Evolutionary conservation across 2,797 vertebrate genomes (phyloP), one percentile per base, ranked within the genome.

Genomic region (Pangasius djambal): DNA sequence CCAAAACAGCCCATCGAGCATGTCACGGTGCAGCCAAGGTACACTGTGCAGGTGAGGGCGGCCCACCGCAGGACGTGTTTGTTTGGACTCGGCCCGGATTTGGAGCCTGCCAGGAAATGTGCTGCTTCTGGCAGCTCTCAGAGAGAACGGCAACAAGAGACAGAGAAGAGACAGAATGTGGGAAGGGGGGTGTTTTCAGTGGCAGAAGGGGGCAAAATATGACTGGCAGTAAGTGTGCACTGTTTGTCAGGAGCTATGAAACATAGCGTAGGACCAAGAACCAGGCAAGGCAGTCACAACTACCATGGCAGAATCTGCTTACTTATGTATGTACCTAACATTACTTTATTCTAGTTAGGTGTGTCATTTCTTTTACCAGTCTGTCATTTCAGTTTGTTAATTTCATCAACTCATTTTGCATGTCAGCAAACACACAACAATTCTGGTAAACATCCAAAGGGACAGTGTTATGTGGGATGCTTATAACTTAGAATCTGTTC

Each of bases 1-100:
- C 88, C 87, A 91, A 87, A 90, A 90, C 78, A 89, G 88, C 75
- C 88, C 88, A 94, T 95, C 94, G 94, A 95, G 95, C 95, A 96
- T 96, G 96, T 96, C 96, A 96, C 93, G 93, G 95, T 55, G 61
- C 92, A 95, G 92, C 86, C 72, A 94, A 93, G 95, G 96, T 96
- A 97, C 97, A 97, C 95, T 97, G 96, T 94, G 95, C 97, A 98
- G 97, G 97, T 97, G 97, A 95, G 91, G 91, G 95, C 86, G 81
- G 95, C 95, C 95, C 91, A 94, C 95, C 91, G 91, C 95, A 95
- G 95, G 94, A 96, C 94, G 96, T 96, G 95, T 97, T 97, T 98
- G 97, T 98, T 98, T 97, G 97, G 96, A 96, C 94, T 96, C 93
- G 95, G 94, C 95, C 96, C 93, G 92, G 95, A 95, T 95, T 95